These are phyloP conservation scores for Pseudochirops corinnae DNA, from an alignment of 2,797 vertebrate species.

Conservation along the genomic window DNA sequence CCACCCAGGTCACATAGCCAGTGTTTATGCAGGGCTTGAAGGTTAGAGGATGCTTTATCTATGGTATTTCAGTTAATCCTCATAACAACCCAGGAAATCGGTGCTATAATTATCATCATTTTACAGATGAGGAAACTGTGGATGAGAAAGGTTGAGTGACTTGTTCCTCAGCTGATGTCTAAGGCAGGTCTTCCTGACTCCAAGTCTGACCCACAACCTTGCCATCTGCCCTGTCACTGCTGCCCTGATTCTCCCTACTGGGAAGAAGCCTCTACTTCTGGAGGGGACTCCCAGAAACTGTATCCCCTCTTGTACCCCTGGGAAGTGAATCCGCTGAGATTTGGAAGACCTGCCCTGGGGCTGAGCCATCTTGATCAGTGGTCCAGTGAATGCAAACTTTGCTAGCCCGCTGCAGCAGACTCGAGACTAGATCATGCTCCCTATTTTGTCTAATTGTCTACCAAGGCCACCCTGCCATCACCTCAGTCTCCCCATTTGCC, in stretches of 20 bases:
- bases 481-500: neutral
- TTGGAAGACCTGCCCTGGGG: neutral
- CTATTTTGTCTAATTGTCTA: neutral
- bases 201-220: neutral
- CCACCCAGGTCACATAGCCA: neutral
- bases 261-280: neutral
- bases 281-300: neutral
- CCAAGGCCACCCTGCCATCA: neutral
- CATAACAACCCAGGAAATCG: neutral
- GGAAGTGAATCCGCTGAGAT: neutral
- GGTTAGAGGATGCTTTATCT: neutral
- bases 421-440: neutral
- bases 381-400: neutral
- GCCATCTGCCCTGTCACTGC: neutral
- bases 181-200: neutral
- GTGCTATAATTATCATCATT: neutral
- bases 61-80: neutral
- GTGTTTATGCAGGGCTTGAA: neutral
- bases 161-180: neutral
- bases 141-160: neutral
- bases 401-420: neutral
- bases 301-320: neutral
- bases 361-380: too few relatives aligned
- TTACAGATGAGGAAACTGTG: neutral
- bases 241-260: neutral